A percentile compares a stretch with the other conserved stretches of the same genome.
phyloP scores from a whole-genome alignment of 2,888 invertebrate species.

The Papilio demoleus region DNA sequence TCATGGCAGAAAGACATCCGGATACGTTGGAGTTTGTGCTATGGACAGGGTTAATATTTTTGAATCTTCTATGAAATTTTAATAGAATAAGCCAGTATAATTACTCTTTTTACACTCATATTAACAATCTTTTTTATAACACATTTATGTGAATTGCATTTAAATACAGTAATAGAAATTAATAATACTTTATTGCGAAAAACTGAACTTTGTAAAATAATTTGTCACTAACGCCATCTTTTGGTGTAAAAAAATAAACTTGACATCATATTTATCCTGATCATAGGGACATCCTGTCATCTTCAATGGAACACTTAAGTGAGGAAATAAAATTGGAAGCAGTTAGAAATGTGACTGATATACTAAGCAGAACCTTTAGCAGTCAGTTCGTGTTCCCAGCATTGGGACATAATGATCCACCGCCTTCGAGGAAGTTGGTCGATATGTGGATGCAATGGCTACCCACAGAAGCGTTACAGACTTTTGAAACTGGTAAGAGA shows the following conservation, averaged over 20 bases:
- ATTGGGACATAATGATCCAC: constrained; percentile 94
- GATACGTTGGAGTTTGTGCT: constrained; percentile 96
- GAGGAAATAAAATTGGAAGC: constrained; percentile 88
- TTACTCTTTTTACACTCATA: no score
- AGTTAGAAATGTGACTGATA: constrained; percentile 91
- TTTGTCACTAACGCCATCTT: neutral
- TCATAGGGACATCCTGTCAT: constrained; percentile 92
- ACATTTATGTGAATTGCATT: no score
- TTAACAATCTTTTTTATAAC: no score
- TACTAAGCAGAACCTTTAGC: constrained; percentile 91
- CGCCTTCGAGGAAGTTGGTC: constrained; percentile 85
- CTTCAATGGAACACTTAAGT: constrained; percentile 86
- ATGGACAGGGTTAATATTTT: constrained; percentile 92
- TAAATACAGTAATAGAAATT: no score
- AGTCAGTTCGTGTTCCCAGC: constrained; percentile 96
- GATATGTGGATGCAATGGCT: constrained; percentile 93
- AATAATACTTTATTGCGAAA: no score
- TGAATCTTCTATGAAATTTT: neutral
- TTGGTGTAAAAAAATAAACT: neutral
- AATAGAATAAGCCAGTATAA: no score
- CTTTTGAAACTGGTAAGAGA: constrained; percentile 90
- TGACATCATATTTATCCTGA: constrained; percentile 44
- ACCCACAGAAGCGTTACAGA: constrained; percentile 91
- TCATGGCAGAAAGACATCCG: constrained; percentile 92
- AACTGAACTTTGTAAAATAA: no score